Base-by-base conservation (phyloP, 2,113 vertebrate genomes). In the Misgurnus mizolepis region DNA sequence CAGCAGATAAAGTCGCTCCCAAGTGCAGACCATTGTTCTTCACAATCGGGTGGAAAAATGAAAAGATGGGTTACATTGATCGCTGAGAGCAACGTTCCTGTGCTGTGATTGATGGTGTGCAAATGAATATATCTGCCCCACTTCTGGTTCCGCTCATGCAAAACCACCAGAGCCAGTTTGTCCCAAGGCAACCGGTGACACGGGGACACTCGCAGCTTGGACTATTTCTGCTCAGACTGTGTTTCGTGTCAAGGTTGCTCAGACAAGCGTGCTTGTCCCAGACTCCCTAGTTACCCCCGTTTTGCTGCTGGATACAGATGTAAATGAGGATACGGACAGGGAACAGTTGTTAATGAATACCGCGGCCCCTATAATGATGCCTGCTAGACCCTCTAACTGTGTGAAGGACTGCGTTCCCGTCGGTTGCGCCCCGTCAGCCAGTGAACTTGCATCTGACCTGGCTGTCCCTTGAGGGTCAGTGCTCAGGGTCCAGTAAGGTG, bases 281-380 rank as follows among this genome's bases (percentile, higher is more conserved):
- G 62, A 64, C 67, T 67, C 80, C 72, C 77, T 65, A 45, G 67
- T 77, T 67, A 61, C 72, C 61, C 41, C 34, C 22, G 4, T 62
- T 67, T 81, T 47, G 49, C 50, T 53, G 27, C 67, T 67, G 78
- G 34, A 41, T 79, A 34, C 58, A 8, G 60, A 27, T 40, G 41
- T 62, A 67, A 83, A 84, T 84, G 73, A 80, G 78, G 27, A 56
- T 49, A 62, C 50, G 79, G 79, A 85, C 83, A 83, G 68, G 76
- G 83, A 86, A 82, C 85, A 86, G 83, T 88, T 86, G 86, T 81
- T 83, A 83, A 86, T 87, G 84, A 87, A 85, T 83, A 85, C 77
- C 34, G 55, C 39, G 40, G 64, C 62, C 71, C 58, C 34, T 43
- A 50, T 81, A 74, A 81, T 78, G 76, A 80, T 78, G 69, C 84